Base-by-base conservation (phyloP, 2,113 vertebrate species). In the Grammomys dolichurus region DNA sequence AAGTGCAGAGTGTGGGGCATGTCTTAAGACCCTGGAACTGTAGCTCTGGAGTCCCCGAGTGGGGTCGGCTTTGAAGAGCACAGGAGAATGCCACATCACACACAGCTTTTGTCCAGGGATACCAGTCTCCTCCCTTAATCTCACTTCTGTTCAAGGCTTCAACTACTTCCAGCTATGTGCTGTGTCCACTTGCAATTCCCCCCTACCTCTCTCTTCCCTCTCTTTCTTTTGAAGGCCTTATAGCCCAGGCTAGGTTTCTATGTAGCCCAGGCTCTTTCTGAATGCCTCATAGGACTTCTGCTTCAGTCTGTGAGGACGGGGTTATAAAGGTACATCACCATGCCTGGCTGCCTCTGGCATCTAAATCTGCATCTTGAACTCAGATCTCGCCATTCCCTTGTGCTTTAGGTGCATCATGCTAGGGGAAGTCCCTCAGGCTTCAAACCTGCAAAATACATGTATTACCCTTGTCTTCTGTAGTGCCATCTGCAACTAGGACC, bases 341-440 rank as follows among this genome's bases (percentile, higher is more conserved):
- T 19, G 67, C 24, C 70, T 40, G 70, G 70, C n/a, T 58, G 20
- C 87, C 24, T 36, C 33, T 92, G 28, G 92, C 51, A 89, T 88
- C 54, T 88, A 95, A 86, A 54, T 88, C 60, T 72, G 26, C 26
- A 91, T 56, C 86, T 94, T 69, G 73, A 93, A 40, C n/a, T 88
- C 33, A 84, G 91, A 85, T 8, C 48, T 90, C 48, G 90, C 94
- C 76, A 80, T 46, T 81, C 6, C 17, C 24, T 48, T 70, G 9
- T 72, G 80, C 19, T 88, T 90, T 60, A 75, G 56, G 87, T 40
- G 70, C 58, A 69, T 40, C 43, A 40, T 96, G 24, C 26, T 67
- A 70, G 46, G 78, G 43, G 46, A 89, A 54, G 24, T 65, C 26
- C 51, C 13, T 73, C 20, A 69, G 36, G 33, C 54, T 95, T 93